These are phyloP conservation scores for Pollenia amentaria DNA, from an alignment of 2,888 invertebrate species.

Conservation along the genomic window DNA sequence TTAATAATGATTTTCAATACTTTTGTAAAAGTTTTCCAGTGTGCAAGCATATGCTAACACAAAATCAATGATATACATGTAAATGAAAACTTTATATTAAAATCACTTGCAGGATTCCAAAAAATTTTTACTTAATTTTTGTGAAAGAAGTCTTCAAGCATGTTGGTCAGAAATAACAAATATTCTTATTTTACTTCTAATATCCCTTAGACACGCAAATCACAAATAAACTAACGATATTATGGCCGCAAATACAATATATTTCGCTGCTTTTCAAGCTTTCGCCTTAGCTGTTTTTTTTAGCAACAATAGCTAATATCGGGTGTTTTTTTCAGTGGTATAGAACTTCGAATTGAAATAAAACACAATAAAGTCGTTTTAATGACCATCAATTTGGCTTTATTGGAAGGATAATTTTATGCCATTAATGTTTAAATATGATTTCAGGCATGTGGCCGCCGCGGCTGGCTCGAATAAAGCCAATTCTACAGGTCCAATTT, in stretches of 20 bases:
- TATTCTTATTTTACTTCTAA: conserved; percentile 71
- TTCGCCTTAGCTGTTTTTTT: conserved; percentile 15
- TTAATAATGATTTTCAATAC: no score
- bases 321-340: no score
- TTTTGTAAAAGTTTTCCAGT: no score
- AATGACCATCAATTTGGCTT: no score
- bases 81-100: neutral
- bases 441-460: no score
- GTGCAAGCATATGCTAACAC: neutral
- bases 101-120: neutral
- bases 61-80: conserved; percentile 32
- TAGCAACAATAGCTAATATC: neutral
- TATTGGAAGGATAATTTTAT: no score
- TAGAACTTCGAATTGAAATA: no score
- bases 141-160: neutral
- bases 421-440: no score
- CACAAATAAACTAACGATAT: conserved; percentile 74
- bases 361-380: no score
- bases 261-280: neutral
- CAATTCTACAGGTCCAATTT: no score
- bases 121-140: neutral
- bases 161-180: conserved; percentile 40
- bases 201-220: conserved; percentile 74
- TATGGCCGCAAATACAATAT: conserved; percentile 65
- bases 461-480: no score